Percentiles rank a stretch among this genome's conserved stretches.
Conservation (phyloP, 2,888 invertebrate genomes). For the Parapristionchus giblindavisi region DNA sequence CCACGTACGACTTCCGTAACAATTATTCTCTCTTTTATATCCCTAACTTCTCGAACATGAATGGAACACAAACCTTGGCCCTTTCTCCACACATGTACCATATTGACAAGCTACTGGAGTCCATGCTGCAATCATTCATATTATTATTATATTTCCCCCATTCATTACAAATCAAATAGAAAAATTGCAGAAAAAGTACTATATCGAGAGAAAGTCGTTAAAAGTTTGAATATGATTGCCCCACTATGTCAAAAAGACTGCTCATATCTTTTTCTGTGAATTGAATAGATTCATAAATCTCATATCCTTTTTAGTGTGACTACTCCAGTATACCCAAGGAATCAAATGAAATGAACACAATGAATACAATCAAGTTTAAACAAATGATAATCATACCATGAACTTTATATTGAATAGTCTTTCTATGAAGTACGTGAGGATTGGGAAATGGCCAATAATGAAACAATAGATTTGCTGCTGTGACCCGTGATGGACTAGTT, state of each 20-base stretch:
- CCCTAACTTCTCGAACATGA: not conserved
- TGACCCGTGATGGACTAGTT: constrained; percentile 89
- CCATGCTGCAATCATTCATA: constrained; percentile 46
- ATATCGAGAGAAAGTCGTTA: too few relatives aligned
- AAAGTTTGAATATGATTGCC: too few relatives aligned
- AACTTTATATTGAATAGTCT: constrained; percentile 85
- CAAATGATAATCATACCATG: constrained; percentile 74
- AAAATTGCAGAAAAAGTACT: too few relatives aligned
- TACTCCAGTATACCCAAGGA: too few relatives aligned
- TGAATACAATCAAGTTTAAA: too few relatives aligned
- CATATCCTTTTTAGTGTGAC: too few relatives aligned
- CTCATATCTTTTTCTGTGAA: too few relatives aligned
- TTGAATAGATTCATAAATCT: too few relatives aligned
- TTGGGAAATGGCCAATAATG: constrained; percentile 99
- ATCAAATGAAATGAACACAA: too few relatives aligned
- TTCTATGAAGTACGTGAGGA: constrained; percentile 88
- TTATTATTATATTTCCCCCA: not conserved
- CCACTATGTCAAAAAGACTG: too few relatives aligned
- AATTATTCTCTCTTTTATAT: constrained; percentile 1
- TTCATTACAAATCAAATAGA: not conserved
- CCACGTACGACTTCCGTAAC: not conserved
- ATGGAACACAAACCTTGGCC: constrained; percentile 44
- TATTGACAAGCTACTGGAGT: constrained; percentile 56
- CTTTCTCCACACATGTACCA: constrained; percentile 57
- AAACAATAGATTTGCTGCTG: constrained; percentile 93